Evolutionary conservation across 2,797 vertebrate genomes (phyloP).

Genomic region (Macropodus opercularis): DNA sequence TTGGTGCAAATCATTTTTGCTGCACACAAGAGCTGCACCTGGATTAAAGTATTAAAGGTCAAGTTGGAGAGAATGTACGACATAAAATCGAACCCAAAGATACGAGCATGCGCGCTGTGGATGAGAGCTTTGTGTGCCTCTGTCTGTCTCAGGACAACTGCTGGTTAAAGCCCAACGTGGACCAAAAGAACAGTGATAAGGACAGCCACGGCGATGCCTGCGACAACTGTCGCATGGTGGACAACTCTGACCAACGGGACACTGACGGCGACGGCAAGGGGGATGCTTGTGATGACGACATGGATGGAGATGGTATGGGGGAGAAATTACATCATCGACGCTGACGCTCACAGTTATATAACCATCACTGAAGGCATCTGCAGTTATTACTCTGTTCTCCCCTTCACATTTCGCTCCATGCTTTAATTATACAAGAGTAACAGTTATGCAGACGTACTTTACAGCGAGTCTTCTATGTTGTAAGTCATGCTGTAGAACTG

Average conservation of each 20-base stretch:
- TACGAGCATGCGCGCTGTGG: not conserved
- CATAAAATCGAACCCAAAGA: not conserved
- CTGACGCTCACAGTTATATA: slow-evolving; percentile 53
- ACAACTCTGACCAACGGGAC: slow-evolving; percentile 96
- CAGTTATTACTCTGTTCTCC: slow-evolving; percentile 28
- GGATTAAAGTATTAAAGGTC: not conserved
- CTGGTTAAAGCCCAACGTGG: slow-evolving; percentile 88
- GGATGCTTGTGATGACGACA: slow-evolving; percentile 96
- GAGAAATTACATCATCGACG: slow-evolving; percentile 38
- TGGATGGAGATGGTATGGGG: slow-evolving; percentile 95
- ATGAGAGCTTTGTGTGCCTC: slow-evolving; percentile 9
- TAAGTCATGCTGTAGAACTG: slow-evolving; percentile 6
- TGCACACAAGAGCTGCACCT: not conserved
- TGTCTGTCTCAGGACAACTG: slow-evolving; percentile 90
- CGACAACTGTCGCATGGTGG: slow-evolving; percentile 89
- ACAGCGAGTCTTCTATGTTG: slow-evolving; percentile 12
- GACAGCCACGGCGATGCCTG: slow-evolving; percentile 97
- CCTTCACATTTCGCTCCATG: slow-evolving; percentile 11
- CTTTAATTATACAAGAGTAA: slow-evolving; percentile 15
- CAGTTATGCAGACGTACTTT: not conserved
- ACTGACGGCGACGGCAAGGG: slow-evolving; percentile 93
- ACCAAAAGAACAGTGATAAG: slow-evolving; percentile 93
- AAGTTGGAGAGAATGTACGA: not conserved
- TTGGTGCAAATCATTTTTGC: slow-evolving; percentile 45
- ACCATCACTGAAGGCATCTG: slow-evolving; percentile 34